Evolutionary conservation across 2,113 vertebrate species (phyloP), one percentile per base, ranked within the genome.

Genomic region (Thunnus thynnus): DNA sequence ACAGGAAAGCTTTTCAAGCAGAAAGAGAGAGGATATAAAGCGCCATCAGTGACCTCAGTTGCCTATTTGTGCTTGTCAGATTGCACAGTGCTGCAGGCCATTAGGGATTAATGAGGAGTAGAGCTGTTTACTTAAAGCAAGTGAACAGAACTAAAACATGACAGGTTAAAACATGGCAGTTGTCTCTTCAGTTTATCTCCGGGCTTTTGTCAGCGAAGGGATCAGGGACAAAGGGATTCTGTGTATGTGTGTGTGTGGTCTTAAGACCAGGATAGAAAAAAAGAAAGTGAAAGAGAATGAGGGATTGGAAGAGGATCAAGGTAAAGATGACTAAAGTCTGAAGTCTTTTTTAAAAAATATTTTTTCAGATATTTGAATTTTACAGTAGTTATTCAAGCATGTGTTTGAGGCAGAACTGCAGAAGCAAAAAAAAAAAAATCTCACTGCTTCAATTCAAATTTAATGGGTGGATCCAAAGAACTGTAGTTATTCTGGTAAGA

Each of bases 121-220:
- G 77, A 85, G 71, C 25, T 85, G 86, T 94, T 93, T 92, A 85
- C 80, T 83, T 66, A 82, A 83, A 87, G 78, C 56, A 61, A 76
- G 88, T 72, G 65, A 84, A 86, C 75, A 84, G 46, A 79, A 61
- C 76, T 78, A 22, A 68, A n/a, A 84, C 89, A 81, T 82, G 90
- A 88, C 90, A 91, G 86, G 83, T 89, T 82, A 55, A 89, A 92
- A 87, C 86, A 93, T 6, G 74, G 56, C 73, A 14, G 68, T 25
- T 12, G 30, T 78, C 82, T 78, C 68, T 60, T 84, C 30, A 50
- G 72, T 92, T 89, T 75, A 86, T 84, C 86, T 80, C 77, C 0
- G 32, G 82, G 85, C 73, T 89, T 90, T 89, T 81, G 85, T 83
- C 48, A 76, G 74, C 16, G 67, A 67, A 66, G 61, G 65, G 71